Evolutionary conservation across 1,140 invertebrate species (phyloP).

Genomic region (Drosophila leontia): DNA sequence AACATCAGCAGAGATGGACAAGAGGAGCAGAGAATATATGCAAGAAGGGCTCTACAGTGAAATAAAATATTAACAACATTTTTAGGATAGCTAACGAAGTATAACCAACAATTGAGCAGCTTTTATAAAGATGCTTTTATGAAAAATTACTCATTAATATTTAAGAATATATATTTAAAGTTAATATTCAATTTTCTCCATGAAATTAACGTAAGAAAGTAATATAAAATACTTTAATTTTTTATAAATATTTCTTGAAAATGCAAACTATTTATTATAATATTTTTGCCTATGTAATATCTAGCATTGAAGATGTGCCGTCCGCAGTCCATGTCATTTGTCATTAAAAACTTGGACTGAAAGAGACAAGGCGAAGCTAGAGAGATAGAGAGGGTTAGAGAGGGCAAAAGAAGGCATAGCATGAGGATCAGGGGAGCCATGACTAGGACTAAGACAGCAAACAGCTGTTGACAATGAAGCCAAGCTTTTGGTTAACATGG

Average conservation of each 20-base stretch:
- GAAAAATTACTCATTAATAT: background rate
- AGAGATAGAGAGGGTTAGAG: background rate
- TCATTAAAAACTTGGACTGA: conserved; percentile 71
- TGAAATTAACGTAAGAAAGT: background rate
- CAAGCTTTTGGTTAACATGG: conserved; percentile 81
- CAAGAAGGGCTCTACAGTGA: background rate
- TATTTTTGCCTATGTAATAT: background rate
- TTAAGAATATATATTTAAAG: rapidly evolving
- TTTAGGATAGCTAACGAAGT: background rate
- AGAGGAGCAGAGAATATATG: background rate
- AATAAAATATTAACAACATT: background rate
- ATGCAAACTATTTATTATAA: too few relatives aligned
- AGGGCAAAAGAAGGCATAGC: background rate
- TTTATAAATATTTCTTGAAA: background rate
- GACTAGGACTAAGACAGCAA: conserved; percentile 59
- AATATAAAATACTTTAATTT: background rate
- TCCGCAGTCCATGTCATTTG: conserved; percentile 67
- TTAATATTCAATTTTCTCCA: background rate
- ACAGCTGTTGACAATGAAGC: conserved; percentile 79
- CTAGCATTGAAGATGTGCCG: conserved; percentile 12
- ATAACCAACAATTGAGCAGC: background rate
- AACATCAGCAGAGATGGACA: conserved; percentile 12
- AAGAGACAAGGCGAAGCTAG: background rate
- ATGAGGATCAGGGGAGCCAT: conserved; percentile 24
- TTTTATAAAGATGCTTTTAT: background rate